Evolutionary conservation across 2,113 vertebrate species (phyloP).

Genomic region (Microtus montanus): DNA sequence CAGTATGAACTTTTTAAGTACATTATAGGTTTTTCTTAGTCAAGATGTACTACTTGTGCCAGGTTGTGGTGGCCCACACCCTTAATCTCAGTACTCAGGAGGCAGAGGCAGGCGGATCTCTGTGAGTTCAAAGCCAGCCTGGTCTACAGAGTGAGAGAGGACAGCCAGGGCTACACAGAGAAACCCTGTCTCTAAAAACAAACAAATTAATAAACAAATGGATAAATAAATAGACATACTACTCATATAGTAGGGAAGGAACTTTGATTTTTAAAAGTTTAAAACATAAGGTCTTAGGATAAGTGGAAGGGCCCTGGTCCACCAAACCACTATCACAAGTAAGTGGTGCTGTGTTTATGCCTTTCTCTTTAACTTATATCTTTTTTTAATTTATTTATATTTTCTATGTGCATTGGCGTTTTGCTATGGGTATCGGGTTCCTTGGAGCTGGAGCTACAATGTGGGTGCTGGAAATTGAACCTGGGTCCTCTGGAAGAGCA

Average conservation of each 20-base stretch:
- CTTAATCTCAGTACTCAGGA: no score
- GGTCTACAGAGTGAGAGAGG: no score
- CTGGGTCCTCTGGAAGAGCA: not conserved
- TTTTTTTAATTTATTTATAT: not conserved
- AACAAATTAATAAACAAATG: no score
- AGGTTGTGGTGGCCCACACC: no score
- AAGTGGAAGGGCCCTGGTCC: not conserved
- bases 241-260: not conserved
- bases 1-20: not conserved
- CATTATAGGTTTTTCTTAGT: not conserved
- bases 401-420: not conserved
- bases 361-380: conserved; percentile 67
- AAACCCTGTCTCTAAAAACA: no score
- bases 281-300: conserved; percentile 49
- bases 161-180: no score
- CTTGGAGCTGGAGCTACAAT: not conserved
- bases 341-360: conserved; percentile 45
- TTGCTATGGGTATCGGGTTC: not conserved
- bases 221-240: not conserved
- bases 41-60: no score
- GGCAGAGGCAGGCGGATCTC: no score
- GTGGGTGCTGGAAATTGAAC: not conserved
- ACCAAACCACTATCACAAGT: conserved; percentile 37
- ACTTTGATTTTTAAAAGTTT: conserved; percentile 50
- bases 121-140: no score